These are phyloP conservation scores for Xylocampa areola DNA, from an alignment of 2,888 invertebrate species.

Conservation along the genomic window DNA sequence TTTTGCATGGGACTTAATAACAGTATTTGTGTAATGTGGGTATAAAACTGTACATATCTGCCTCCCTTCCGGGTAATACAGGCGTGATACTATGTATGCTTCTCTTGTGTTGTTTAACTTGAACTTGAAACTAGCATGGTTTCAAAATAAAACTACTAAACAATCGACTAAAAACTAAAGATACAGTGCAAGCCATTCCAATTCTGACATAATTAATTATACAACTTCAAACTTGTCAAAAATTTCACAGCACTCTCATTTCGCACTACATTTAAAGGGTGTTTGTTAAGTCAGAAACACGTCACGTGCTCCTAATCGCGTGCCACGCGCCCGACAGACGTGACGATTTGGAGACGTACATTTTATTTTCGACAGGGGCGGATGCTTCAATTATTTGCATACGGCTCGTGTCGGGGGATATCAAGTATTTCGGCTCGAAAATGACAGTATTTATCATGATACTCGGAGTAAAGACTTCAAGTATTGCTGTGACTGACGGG, in stretches of 20 bases:
- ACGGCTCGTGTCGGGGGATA: constrained; percentile 26
- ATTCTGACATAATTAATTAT: too few relatives aligned
- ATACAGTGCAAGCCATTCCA: too few relatives aligned
- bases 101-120: too few relatives aligned
- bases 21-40: too few relatives aligned
- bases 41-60: too few relatives aligned
- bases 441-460: constrained; percentile 35
- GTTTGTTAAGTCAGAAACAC: constrained; percentile 65
- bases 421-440: constrained; percentile 33
- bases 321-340: constrained; percentile 70
- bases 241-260: constrained; percentile 34
- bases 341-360: constrained; percentile 69
- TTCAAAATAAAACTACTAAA: neutral
- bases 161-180: too few relatives aligned
- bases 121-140: too few relatives aligned
- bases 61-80: too few relatives aligned
- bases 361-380: constrained; percentile 65
- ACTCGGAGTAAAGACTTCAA: constrained; percentile 16
- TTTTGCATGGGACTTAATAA: too few relatives aligned
- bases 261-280: constrained; percentile 50
- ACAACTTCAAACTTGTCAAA: constrained; percentile 24
- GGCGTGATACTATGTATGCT: too few relatives aligned
- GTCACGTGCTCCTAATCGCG: constrained; percentile 62
- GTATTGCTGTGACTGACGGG: constrained; percentile 16
- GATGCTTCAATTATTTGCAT: constrained; percentile 64